These are phyloP conservation scores for Teleiodes luculella DNA, from an alignment of 2,888 invertebrate species.

Conservation along the genomic window DNA sequence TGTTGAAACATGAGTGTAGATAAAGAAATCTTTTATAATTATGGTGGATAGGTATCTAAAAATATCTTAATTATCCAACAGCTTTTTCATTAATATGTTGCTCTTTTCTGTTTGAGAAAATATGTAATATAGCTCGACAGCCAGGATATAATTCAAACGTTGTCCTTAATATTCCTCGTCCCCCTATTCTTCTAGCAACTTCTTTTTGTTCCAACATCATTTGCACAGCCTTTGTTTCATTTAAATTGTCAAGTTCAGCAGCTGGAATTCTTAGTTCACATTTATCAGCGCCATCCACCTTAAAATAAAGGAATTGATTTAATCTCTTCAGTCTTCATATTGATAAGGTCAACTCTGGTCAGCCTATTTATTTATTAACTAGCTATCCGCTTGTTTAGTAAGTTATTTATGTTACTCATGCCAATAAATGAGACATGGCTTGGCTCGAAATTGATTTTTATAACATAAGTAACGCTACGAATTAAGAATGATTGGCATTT, in stretches of 20 bases:
- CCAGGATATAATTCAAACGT: slow-evolving; percentile 63
- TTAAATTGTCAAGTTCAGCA: slow-evolving; percentile 45
- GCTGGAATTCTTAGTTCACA: slow-evolving; percentile 63
- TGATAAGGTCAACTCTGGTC: too few relatives aligned
- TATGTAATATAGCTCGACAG: slow-evolving; percentile 63
- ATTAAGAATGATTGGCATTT: too few relatives aligned
- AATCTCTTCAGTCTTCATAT: too few relatives aligned
- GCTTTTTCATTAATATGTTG: neutral
- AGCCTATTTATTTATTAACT: too few relatives aligned
- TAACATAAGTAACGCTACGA: too few relatives aligned
- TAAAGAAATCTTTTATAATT: too few relatives aligned
- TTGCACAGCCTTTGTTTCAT: slow-evolving; percentile 53
- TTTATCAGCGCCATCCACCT: slow-evolving; percentile 69
- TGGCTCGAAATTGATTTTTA: too few relatives aligned
- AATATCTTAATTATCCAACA: neutral
- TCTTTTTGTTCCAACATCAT: slow-evolving; percentile 53
- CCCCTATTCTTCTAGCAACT: slow-evolving; percentile 46
- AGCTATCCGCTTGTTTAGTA: too few relatives aligned
- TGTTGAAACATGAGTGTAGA: too few relatives aligned
- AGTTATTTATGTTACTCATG: too few relatives aligned
- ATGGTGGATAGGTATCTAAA: too few relatives aligned
- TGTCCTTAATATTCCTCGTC: slow-evolving; percentile 47
- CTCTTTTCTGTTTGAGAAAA: slow-evolving; percentile 50
- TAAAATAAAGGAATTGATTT: slow-evolving; percentile 25
- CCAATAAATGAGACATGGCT: too few relatives aligned